A percentile compares a stretch with the other conserved stretches of the same genome.
Conservation (phyloP, 2,113 vertebrate genomes). For the Sterrhoptilus dennistouni region DNA sequence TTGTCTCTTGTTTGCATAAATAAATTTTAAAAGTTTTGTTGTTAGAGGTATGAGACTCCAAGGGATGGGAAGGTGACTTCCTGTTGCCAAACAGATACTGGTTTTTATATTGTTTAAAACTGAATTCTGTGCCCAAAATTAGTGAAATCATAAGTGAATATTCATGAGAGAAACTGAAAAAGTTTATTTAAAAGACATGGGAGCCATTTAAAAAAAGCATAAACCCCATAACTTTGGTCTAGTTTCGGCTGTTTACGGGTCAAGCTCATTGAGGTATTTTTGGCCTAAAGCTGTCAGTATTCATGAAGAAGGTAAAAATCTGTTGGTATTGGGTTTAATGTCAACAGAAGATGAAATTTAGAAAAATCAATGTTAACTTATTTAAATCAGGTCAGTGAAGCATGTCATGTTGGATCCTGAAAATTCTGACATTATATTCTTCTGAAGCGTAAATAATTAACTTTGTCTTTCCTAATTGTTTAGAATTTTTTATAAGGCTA, state of each 20-base stretch:
- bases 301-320: neutral
- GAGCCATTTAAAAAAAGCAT: fast-evolving
- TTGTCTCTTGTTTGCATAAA: neutral
- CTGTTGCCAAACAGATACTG: neutral
- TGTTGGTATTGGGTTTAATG: neutral
- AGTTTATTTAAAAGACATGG: neutral
- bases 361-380: neutral
- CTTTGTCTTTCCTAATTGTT: neutral
- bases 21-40: neutral
- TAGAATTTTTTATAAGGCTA: neutral
- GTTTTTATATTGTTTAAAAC: neutral
- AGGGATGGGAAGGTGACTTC: neutral
- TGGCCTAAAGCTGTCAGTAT: neutral
- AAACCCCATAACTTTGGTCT: neutral
- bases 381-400: neutral
- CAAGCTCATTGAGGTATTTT: neutral
- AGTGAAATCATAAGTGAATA: neutral
- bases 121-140: neutral
- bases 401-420: neutral
- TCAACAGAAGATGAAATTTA: neutral
- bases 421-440: neutral
- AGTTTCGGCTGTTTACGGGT: neutral
- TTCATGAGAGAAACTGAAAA: neutral
- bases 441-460: neutral
- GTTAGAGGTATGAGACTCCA: neutral